Evolutionary conservation across 2,797 vertebrate species (phyloP), one percentile per base, ranked within the genome.

Genomic region (Melanitta fusca): DNA sequence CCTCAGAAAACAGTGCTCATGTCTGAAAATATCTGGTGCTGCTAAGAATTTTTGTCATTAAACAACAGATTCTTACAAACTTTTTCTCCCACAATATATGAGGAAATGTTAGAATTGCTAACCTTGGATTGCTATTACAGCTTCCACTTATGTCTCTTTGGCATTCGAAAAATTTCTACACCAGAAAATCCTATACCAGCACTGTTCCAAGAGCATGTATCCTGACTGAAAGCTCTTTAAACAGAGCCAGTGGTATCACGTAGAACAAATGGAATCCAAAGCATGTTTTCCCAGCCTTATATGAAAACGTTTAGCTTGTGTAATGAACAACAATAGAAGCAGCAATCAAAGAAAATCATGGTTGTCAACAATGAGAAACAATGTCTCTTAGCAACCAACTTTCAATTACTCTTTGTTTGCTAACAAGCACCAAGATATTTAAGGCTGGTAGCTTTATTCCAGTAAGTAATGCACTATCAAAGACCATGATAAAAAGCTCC

Each of bases 371-470:
- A 80, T 70, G 45, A 97, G 85, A 98, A 97, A 97, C 93, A 97
- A 92, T 60, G 89, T 97, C 96, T 97, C 97, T 95, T 97, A 97
- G 96, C 97, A 97, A 97, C 96, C 61, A 97, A 96, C 77, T 97
- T 97, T 97, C 96, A 96, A 97, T 97, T 97, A 97, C 49, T 95
- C 88, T 97, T 96, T 97, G 93, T 97, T 98, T 97, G 91, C 93
- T 97, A 96, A 97, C 89, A 96, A 97, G 93, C 71, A 72, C 71
- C 60, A 89, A 89, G 95, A 88, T 94, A 95, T 94, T 96, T 97
- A 96, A 92, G 79, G 81, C 80, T 95, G 65, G 72, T 91, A 93
- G 74, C 64, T 95, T 92, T 91, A 75, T 93, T 92, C 51, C 41
- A 74, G 54, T 83, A 91, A 80, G 56, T 65, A 96, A 93, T 65